Conservation (phyloP, 2,888 invertebrate genomes). For the Hirudinaria manillensis region DNA sequence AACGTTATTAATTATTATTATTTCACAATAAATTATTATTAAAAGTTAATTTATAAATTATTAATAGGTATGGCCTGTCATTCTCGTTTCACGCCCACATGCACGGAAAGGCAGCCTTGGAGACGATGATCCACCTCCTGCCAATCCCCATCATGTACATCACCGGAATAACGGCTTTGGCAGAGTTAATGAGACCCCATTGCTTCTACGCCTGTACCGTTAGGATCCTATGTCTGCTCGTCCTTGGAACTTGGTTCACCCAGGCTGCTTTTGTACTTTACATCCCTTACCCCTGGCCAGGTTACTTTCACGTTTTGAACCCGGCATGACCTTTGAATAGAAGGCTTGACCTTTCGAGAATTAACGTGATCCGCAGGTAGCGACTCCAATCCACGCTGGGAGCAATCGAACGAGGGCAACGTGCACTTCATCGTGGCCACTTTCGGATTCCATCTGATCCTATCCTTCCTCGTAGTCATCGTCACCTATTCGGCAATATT, state of each 20-base stretch:
- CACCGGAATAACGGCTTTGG: constrained; percentile 30
- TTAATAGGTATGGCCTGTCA: constrained; percentile 33
- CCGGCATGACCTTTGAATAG: background rate
- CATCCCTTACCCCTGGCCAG: constrained; percentile 41
- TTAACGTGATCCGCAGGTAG: constrained; percentile 35
- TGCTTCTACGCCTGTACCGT: constrained; percentile 34
- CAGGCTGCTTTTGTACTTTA: constrained; percentile 44
- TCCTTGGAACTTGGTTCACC: constrained; percentile 44
- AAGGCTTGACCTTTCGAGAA: background rate
- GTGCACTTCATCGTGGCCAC: constrained; percentile 41
- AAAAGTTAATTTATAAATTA: background rate
- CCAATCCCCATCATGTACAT: constrained; percentile 40
- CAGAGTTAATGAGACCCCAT: constrained; percentile 36
- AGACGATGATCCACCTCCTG: constrained; percentile 41
- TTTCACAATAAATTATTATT: too few species aligned
- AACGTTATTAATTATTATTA: too few species aligned
- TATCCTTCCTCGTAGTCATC: constrained; percentile 33
- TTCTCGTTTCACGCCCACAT: constrained; percentile 37
- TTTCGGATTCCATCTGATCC: constrained; percentile 38
- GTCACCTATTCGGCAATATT: constrained; percentile 29
- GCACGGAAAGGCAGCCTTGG: constrained; percentile 37
- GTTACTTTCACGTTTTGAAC: constrained; percentile 29
- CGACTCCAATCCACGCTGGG: constrained; percentile 37
- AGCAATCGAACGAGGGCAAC: constrained; percentile 41
- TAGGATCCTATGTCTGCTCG: constrained; percentile 36